Percentiles rank a stretch among this genome's conserved stretches.
Evolutionary conservation across 2,888 invertebrate genomes (phyloP).

Genomic region (Drosophila neotestacea): DNA sequence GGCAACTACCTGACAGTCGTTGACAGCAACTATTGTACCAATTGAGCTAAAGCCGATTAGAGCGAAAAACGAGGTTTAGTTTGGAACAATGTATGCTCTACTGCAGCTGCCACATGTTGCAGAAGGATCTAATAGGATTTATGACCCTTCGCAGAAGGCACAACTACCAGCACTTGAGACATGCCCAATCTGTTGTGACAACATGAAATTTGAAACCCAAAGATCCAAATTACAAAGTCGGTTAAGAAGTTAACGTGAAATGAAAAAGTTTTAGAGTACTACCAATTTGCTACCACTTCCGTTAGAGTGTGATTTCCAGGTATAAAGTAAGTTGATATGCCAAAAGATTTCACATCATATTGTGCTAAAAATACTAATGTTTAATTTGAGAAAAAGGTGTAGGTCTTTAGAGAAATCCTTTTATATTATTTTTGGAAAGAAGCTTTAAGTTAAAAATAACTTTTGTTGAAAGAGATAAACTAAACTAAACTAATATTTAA

Average conservation of each 20-base stretch:
- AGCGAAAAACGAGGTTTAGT: constrained; percentile 31
- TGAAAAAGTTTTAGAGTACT: constrained; percentile 13
- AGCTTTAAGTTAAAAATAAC: no score
- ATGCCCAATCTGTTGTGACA: constrained; percentile 69
- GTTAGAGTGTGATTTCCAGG: constrained; percentile 30
- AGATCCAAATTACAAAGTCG: constrained; percentile 44
- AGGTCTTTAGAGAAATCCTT: no score
- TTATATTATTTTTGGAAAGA: no score
- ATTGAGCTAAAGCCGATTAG: constrained; percentile 67
- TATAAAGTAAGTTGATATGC: constrained; percentile 36
- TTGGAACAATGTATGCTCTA: constrained; percentile 21
- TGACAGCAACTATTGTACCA: constrained; percentile 66
- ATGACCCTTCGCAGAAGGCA: constrained; percentile 59
- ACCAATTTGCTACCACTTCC: constrained; percentile 40
- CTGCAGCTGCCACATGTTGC: constrained; percentile 66
- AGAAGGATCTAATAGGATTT: constrained; percentile 72
- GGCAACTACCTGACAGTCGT: constrained; percentile 44
- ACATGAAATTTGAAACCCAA: constrained; percentile 64
- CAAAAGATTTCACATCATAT: constrained; percentile 10
- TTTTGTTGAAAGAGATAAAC: no score
- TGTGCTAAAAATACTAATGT: neutral
- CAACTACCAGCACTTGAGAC: constrained; percentile 37
- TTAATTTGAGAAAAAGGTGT: no score
- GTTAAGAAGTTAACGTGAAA: constrained; percentile 63
- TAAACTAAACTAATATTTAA: no score